A percentile compares a stretch with the other conserved stretches of the same genome.
phyloP scores from a whole-genome alignment of 1,140 invertebrate genomes.

The Saccostrea echinata region DNA sequence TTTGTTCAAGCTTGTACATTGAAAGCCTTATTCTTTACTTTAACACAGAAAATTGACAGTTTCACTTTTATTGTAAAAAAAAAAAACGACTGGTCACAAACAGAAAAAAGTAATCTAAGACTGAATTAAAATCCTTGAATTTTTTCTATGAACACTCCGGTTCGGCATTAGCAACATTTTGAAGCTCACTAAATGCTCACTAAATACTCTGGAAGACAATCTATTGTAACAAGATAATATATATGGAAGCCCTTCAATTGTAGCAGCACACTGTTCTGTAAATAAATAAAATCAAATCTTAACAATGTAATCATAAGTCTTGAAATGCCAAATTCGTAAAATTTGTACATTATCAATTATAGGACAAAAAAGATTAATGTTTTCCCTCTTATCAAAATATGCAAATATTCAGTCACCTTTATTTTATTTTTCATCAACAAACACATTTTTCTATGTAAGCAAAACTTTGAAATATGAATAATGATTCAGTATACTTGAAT shows the following conservation, averaged over 20 bases:
- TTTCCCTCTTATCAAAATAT: no score
- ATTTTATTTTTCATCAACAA: no score
- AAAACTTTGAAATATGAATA: no score
- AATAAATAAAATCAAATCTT: background rate
- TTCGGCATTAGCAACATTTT: background rate
- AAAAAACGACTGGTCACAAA: background rate
- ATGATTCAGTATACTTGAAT: no score
- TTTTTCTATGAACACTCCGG: background rate
- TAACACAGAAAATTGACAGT: background rate
- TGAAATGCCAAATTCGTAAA: no score
- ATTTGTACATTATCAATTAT: no score
- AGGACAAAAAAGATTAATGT: no score
- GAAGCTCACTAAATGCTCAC: background rate
- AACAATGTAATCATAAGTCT: no score
- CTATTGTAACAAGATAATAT: conserved; percentile 21
- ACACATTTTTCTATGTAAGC: no score
- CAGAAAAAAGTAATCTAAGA: background rate
- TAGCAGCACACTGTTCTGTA: background rate
- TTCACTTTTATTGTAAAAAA: background rate
- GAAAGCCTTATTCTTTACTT: background rate
- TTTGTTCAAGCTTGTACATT: background rate
- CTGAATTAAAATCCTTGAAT: background rate
- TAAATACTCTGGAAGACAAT: conserved; percentile 14
- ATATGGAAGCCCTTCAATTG: conserved; percentile 18
- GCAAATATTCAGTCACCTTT: no score